A percentile compares a stretch with the other conserved stretches of the same genome.
Conservation (phyloP, 2,888 invertebrate species). For the Anagyrus pseudococci region DNA sequence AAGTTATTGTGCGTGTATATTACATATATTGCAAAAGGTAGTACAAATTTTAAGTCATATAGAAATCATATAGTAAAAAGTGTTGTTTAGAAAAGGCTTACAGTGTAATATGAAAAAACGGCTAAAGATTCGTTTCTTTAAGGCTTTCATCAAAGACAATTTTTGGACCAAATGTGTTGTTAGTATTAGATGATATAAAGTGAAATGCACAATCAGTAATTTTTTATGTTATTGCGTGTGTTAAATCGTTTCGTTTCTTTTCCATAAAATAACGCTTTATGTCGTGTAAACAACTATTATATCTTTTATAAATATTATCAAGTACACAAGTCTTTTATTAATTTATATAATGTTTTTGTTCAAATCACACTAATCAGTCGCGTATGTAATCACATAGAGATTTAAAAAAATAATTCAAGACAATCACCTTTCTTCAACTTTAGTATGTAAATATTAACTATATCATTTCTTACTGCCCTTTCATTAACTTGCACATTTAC, state of each 20-base stretch:
- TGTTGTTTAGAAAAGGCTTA: conserved; percentile 18
- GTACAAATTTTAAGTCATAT: conserved; percentile 21
- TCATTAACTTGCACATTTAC: conserved; percentile 30
- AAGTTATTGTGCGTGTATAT: conserved; percentile 27
- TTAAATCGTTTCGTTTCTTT: conserved; percentile 8
- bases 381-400: conserved; percentile 38
- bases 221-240: too few relatives aligned
- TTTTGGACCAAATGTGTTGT: conserved; percentile 20
- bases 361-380: conserved; percentile 37
- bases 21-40: conserved; percentile 30
- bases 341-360: conserved; percentile 27
- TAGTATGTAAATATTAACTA: conserved; percentile 35
- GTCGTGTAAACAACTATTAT: conserved; percentile 19
- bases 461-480: conserved; percentile 20
- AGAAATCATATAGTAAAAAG: conserved; percentile 26
- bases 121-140: too few relatives aligned
- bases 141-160: conserved; percentile 13
- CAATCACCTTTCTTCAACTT: conserved; percentile 29
- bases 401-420: conserved; percentile 40
- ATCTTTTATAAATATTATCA: conserved; percentile 13
- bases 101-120: conserved; percentile 7
- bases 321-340: conserved; percentile 29
- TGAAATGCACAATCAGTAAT: conserved; percentile 15
- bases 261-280: conserved; percentile 24
- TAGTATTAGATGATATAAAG: conserved; percentile 10